Conservation (phyloP, 2,888 invertebrate genomes). For the Gortyna flavago region DNA sequence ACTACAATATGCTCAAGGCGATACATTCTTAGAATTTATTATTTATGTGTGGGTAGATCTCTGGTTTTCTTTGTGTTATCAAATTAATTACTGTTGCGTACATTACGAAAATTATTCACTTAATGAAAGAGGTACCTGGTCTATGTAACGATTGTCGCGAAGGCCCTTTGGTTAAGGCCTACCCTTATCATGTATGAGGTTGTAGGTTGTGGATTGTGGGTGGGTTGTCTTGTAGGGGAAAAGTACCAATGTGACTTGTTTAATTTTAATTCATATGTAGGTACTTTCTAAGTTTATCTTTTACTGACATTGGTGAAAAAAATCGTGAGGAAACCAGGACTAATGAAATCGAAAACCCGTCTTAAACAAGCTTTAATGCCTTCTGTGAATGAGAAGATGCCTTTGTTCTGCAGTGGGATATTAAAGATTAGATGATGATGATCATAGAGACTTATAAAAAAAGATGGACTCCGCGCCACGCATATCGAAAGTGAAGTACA, state of each 20-base stretch:
- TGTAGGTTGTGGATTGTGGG: too few relatives aligned
- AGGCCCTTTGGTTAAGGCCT: background rate
- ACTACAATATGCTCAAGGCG: slow-evolving; percentile 45
- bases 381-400: too few relatives aligned
- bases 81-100: background rate
- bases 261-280: too few relatives aligned
- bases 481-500: too few relatives aligned
- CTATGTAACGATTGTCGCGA: background rate
- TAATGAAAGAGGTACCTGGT: background rate
- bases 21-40: slow-evolving; percentile 45
- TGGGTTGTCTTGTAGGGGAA: too few relatives aligned
- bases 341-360: too few relatives aligned
- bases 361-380: too few relatives aligned
- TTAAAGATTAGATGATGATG: too few relatives aligned
- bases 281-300: background rate
- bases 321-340: background rate
- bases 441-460: too few relatives aligned
- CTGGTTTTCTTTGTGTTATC: slow-evolving; percentile 18
- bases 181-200: background rate
- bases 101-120: background rate
- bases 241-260: background rate
- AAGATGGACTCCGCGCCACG: too few relatives aligned
- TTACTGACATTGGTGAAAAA: too few relatives aligned
- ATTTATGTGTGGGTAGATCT: slow-evolving; percentile 23
- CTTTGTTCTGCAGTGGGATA: background rate